Percentiles rank a stretch among this genome's conserved stretches.
Conservation (phyloP, 2,113 vertebrate species). For the Helogale parvula region DNA sequence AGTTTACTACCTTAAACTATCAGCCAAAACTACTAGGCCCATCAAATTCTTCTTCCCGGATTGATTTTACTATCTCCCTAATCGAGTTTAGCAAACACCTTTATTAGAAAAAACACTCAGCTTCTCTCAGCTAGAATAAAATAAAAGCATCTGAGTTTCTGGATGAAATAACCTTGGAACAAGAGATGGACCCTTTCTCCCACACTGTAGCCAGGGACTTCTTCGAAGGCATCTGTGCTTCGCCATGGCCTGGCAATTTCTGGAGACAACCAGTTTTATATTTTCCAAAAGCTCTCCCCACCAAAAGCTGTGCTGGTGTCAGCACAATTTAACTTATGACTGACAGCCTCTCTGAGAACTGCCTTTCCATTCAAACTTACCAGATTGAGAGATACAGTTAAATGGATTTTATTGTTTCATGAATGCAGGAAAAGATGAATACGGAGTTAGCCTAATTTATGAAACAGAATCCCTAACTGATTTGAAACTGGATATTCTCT, state of each 20-base stretch:
- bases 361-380: neutral
- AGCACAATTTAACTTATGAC: neutral
- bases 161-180: neutral
- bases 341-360: neutral
- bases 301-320: neutral
- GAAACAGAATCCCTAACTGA: conserved; percentile 26
- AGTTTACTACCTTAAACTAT: neutral
- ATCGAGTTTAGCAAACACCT: conserved; percentile 37
- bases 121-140: conserved; percentile 9
- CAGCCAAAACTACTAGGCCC: neutral
- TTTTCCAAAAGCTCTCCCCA: neutral
- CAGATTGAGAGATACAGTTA: neutral
- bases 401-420: neutral
- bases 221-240: neutral
- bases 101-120: conserved; percentile 41
- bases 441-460: neutral
- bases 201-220: neutral
- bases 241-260: neutral
- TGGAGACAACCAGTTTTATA: neutral
- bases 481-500: neutral
- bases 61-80: conserved; percentile 48
- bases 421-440: neutral
- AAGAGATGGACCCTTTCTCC: neutral
- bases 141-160: neutral
- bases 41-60: conserved; percentile 13